Percentiles rank a stretch among this genome's conserved stretches.
Evolutionary conservation across 64 coral and sea anemone species (phyloP).

Genomic region (Astreopora myriophthalma): DNA sequence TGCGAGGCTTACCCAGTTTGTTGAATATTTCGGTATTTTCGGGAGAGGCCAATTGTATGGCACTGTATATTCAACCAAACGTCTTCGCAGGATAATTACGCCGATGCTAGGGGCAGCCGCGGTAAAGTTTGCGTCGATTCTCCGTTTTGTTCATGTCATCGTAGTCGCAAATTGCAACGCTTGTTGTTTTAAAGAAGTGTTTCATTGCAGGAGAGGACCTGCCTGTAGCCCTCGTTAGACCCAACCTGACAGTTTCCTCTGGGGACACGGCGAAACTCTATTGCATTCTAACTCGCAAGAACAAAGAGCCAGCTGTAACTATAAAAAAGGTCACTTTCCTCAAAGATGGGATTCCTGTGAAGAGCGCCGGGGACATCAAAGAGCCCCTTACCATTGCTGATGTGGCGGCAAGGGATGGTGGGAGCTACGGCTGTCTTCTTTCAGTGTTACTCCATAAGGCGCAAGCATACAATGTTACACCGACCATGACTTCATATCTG

Average conservation of each 20-base stretch:
- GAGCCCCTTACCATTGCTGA: background rate
- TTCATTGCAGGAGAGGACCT: background rate
- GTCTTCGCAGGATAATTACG: no score
- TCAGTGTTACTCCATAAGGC: background rate
- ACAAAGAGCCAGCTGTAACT: background rate
- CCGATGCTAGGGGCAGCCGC: no score
- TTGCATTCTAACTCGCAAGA: slow-evolving; percentile 1
- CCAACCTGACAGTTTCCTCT: background rate
- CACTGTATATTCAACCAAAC: no score
- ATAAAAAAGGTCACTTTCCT: background rate
- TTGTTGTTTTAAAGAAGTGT: no score
- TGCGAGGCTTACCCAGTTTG: no score
- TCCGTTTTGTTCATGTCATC: no score
- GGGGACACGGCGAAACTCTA: background rate
- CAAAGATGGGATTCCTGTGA: background rate
- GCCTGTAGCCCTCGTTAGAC: background rate
- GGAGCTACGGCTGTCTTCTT: background rate
- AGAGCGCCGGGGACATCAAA: background rate
- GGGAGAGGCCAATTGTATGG: no score
- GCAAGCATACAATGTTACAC: background rate
- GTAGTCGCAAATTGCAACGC: no score
- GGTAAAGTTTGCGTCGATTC: no score
- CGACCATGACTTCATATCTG: background rate
- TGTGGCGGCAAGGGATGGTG: background rate
- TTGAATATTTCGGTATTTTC: no score